These are phyloP conservation scores for Trichopria drosophilae DNA, from an alignment of 2,888 invertebrate species.

Conservation along the genomic window DNA sequence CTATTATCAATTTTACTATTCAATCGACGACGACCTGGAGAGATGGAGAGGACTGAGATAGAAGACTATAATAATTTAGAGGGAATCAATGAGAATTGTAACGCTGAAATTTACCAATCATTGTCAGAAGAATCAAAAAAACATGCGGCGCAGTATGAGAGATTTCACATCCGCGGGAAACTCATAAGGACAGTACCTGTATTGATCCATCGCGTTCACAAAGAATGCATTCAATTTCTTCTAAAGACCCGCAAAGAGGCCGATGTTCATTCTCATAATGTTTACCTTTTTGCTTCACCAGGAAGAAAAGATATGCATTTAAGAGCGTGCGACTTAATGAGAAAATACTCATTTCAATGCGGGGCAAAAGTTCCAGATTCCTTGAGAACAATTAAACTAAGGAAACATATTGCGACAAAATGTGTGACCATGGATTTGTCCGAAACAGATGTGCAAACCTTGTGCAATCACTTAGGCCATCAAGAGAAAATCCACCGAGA, in stretches of 20 bases:
- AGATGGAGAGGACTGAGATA: constrained; percentile 27
- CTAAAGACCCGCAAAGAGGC: constrained; percentile 17
- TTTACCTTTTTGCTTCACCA: constrained; percentile 31
- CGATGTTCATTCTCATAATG: constrained; percentile 19
- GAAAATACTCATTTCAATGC: constrained; percentile 24
- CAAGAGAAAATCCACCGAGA: constrained; percentile 23
- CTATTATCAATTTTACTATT: constrained; percentile 30
- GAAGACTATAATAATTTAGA: constrained; percentile 23
- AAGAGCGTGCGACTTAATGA: constrained; percentile 27
- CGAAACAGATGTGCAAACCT: constrained; percentile 16
- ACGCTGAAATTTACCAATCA: constrained; percentile 6
- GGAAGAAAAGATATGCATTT: constrained; percentile 18
- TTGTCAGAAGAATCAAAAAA: too few species aligned
- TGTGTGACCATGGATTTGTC: constrained; percentile 26
- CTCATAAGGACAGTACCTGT: constrained; percentile 20
- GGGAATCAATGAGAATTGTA: background rate
- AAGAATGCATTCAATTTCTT: constrained; percentile 17
- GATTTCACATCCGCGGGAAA: constrained; percentile 31
- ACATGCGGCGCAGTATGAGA: constrained; percentile 23
- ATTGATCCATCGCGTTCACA: constrained; percentile 18
- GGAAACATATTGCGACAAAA: constrained; percentile 37
- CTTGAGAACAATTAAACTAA: constrained; percentile 31
- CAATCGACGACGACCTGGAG: constrained; percentile 36
- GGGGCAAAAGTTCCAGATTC: constrained; percentile 29
- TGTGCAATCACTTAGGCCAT: constrained; percentile 30